phyloP scores from a whole-genome alignment of 1,140 invertebrate genomes.

The Bombus waltoni region DNA sequence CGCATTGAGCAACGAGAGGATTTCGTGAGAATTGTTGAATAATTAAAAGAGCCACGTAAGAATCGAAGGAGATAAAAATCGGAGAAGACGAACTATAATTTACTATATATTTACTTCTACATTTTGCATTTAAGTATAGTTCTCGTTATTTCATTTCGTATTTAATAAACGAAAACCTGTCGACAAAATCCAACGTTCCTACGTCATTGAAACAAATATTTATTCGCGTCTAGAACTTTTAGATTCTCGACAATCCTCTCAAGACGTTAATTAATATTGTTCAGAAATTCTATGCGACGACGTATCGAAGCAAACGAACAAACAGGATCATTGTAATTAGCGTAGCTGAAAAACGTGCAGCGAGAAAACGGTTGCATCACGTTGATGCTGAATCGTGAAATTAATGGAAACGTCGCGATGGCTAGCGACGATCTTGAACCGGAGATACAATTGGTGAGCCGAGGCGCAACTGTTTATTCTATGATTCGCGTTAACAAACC shows the following conservation, averaged over 20 bases:
- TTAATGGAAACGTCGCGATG: conserved; percentile 29
- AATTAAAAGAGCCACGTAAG: background rate
- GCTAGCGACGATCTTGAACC: background rate
- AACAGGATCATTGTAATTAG: background rate
- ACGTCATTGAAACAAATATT: too few relatives aligned
- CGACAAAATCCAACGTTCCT: background rate
- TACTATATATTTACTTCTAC: too few relatives aligned
- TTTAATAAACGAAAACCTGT: background rate
- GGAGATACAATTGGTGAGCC: conserved; percentile 16
- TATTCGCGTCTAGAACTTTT: background rate
- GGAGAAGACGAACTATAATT: background rate
- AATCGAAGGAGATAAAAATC: background rate
- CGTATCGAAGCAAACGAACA: background rate
- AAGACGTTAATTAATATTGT: background rate
- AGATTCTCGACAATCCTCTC: background rate
- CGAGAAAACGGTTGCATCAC: background rate
- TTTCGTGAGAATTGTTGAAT: background rate
- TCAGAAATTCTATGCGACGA: background rate
- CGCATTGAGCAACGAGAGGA: too few relatives aligned
- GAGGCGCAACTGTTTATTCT: conserved; percentile 26
- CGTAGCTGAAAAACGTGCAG: background rate
- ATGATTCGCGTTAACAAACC: conserved; percentile 49
- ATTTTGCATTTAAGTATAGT: background rate
- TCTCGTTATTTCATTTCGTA: background rate
- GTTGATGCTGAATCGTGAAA: background rate